phyloP scores from a whole-genome alignment of 2,113 vertebrate species.

The Empidonax traillii region DNA sequence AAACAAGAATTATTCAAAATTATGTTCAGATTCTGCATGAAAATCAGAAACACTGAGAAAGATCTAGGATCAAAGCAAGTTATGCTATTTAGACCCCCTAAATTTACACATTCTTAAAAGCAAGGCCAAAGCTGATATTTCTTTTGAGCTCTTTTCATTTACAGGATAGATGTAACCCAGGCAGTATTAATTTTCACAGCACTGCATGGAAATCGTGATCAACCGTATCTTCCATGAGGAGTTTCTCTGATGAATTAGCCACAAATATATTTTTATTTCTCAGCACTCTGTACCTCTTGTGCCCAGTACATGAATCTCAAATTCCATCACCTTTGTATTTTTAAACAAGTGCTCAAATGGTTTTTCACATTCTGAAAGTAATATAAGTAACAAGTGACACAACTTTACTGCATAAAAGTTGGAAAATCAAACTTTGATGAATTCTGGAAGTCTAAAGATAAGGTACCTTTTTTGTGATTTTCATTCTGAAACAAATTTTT shows the following conservation, averaged over 20 bases:
- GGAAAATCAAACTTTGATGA: not conserved
- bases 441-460: not conserved
- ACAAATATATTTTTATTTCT: not conserved
- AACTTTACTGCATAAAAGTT: not conserved
- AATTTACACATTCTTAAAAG: not conserved
- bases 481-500: not conserved
- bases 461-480: not conserved
- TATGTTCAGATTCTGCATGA: not conserved
- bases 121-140: not conserved
- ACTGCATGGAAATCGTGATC: constrained; percentile 17
- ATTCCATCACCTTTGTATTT: not conserved
- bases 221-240: not conserved
- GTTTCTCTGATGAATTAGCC: constrained; percentile 13
- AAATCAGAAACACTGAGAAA: not conserved
- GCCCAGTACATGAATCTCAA: not conserved
- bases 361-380: not conserved
- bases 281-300: not conserved
- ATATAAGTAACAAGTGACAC: not conserved
- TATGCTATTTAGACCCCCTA: not conserved
- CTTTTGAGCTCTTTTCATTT: not conserved
- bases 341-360: not conserved
- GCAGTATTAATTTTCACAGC: constrained; percentile 17
- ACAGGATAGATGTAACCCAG: not conserved
- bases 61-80: not conserved
- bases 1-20: not conserved